Percentiles rank a stretch among this genome's conserved stretches.
Evolutionary conservation across 2,888 invertebrate genomes (phyloP).

Genomic region (Caenorhabditis sp.): DNA sequence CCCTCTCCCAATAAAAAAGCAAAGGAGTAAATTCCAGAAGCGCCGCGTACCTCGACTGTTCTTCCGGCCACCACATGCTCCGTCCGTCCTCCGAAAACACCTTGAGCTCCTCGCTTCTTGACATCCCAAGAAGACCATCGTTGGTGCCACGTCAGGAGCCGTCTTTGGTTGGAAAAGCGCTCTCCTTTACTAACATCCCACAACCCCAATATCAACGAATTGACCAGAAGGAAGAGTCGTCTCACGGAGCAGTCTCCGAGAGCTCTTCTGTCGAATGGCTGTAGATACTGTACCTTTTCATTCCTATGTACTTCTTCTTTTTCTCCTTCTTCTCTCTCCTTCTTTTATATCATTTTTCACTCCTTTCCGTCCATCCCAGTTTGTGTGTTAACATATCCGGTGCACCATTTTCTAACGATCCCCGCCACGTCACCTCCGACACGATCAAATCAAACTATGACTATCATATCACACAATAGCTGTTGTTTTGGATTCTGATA

Average conservation of each 20-base stretch:
- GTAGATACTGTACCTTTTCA: conserved; percentile 23
- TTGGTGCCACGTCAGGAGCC: conserved; percentile 55
- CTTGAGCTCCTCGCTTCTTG: conserved; percentile 55
- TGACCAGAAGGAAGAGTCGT: conserved; percentile 56
- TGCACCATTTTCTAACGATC: no score
- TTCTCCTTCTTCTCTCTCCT: background rate
- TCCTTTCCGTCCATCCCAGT: background rate
- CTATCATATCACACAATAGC: conserved; percentile 29
- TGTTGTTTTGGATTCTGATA: conserved; percentile 9
- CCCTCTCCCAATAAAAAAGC: no score
- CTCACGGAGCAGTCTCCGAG: conserved; percentile 54
- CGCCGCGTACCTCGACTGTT: conserved; percentile 58
- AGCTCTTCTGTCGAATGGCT: conserved; percentile 67
- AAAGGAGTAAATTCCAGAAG: conserved; percentile 46
- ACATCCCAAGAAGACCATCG: conserved; percentile 58
- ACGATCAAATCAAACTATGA: conserved; percentile 12
- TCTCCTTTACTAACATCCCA: conserved; percentile 53
- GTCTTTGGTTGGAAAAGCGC: conserved; percentile 60
- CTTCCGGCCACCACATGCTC: conserved; percentile 47
- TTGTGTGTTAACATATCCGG: no score
- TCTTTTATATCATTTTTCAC: no score
- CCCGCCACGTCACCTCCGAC: conserved; percentile 3
- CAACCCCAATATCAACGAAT: conserved; percentile 55
- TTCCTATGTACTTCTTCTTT: conserved; percentile 13
- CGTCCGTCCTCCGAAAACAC: conserved; percentile 45